Base-by-base conservation (phyloP, 2,797 vertebrate genomes). In the Apodemus agrarius region DNA sequence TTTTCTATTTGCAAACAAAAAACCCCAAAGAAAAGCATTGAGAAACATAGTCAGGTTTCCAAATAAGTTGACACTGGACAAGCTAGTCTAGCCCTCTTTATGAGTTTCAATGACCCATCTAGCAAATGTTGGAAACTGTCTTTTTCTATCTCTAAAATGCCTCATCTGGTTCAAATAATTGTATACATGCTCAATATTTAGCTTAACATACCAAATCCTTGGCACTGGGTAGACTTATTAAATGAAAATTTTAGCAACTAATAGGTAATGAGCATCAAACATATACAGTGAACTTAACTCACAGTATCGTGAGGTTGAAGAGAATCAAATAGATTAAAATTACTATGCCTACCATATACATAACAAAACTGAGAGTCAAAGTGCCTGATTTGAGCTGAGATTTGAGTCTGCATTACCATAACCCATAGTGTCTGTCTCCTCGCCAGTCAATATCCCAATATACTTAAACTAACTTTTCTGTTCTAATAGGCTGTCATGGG, bases 91-190 rank as follows among this genome's bases (percentile, higher is more conserved):
- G 7, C 7, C 4, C 9, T 54, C 19, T 54, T 21, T 16, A 10
- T 4, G 24, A 54, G 24, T 52, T 49, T 91, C 37, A 13, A 76
- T n/a, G 74, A 90, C 37, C 57, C 79, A 78, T 63, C 54, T 40
- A 49, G 46, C 57, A 59, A 90, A 57, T 14, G n/a, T 8, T 83
- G 46, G 31, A 69, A 63, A 13, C n/a, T 46, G 8, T 17, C 34
- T 85, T 80, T 57, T 78, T 80, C 74, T 40, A 67, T 19, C 24
- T 95, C 80, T 82, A 84, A 54, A 83, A 79, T 54, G 43, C 69
- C 90, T 59, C 43, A 6, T 67, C 29, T 82, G 57, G 54, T 93
- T 92, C 54, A 93, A 74, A 85, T 57, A 46, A 85, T 65, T 85
- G 49, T 54, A 7, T 49, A 57, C 29, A 34, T 46, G 29, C 82